phyloP scores from a whole-genome alignment of 2,888 invertebrate species.

The Zaprionus obscuricornis region DNA sequence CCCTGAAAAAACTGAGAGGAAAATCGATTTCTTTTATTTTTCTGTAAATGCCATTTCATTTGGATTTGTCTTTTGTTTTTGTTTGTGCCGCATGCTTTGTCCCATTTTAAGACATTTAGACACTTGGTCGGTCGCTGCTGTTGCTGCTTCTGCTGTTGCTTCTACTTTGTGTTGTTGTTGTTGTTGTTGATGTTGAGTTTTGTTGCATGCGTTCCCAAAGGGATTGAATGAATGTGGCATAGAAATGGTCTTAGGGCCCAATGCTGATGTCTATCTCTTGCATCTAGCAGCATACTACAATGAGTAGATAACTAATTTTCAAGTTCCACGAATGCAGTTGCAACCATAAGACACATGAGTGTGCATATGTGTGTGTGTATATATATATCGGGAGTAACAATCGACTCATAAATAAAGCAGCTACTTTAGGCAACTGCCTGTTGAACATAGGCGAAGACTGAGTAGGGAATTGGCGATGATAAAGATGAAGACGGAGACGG shows the following conservation, averaged over 20 bases:
- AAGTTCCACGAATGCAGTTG: slow-evolving; percentile 72
- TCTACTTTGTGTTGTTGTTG: slow-evolving; percentile 19
- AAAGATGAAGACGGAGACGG: too few relatives aligned
- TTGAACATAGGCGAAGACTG: slow-evolving; percentile 10
- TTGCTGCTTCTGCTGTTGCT: background rate
- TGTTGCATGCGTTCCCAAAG: slow-evolving; percentile 65
- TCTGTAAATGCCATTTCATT: slow-evolving; percentile 70
- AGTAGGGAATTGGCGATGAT: too few relatives aligned
- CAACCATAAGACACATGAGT: slow-evolving; percentile 34
- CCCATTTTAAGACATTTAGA: slow-evolving; percentile 69
- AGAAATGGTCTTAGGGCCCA: slow-evolving; percentile 47
- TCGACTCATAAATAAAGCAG: slow-evolving; percentile 72
- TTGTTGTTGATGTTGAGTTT: slow-evolving; percentile 35
- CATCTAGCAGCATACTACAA: too few relatives aligned
- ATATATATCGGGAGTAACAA: slow-evolving; percentile 41
- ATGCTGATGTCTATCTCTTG: slow-evolving; percentile 63
- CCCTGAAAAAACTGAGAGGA: slow-evolving; percentile 39
- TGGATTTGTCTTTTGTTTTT: slow-evolving; percentile 53
- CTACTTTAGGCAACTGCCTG: slow-evolving; percentile 62
- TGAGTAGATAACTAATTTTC: slow-evolving; percentile 72
- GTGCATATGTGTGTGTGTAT: slow-evolving; percentile 7
- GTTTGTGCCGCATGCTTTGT: slow-evolving; percentile 71
- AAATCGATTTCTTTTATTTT: slow-evolving; percentile 74
- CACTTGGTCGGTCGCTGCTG: slow-evolving; percentile 46
- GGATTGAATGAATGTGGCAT: slow-evolving; percentile 51